These are phyloP conservation scores for Tenthredo mesomela DNA, from an alignment of 2,888 invertebrate genomes.

Conservation along the genomic window DNA sequence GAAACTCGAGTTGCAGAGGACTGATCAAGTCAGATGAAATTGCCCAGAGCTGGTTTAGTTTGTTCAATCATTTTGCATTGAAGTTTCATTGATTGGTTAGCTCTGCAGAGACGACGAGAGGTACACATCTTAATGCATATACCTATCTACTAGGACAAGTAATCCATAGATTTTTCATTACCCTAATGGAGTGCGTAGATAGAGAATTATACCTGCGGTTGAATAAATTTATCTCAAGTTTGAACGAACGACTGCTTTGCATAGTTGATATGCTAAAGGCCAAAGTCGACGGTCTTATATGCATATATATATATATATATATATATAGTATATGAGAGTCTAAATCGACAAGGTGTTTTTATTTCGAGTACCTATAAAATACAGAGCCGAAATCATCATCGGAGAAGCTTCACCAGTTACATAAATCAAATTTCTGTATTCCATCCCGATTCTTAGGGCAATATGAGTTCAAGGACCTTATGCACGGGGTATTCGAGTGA, in stretches of 20 bases:
- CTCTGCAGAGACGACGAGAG: neutral
- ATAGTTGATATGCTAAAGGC: slow-evolving; percentile 21
- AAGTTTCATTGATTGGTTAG: slow-evolving; percentile 15
- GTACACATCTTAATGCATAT: slow-evolving; percentile 15
- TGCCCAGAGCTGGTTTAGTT: neutral
- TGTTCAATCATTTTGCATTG: slow-evolving; percentile 1
- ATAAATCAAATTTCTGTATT: neutral
- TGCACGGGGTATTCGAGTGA: neutral
- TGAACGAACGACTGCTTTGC: neutral
- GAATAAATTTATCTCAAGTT: slow-evolving; percentile 9
- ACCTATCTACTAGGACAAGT: neutral
- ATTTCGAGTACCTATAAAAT: neutral
- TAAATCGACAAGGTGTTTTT: neutral
- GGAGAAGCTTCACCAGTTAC: neutral
- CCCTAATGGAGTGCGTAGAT: slow-evolving; percentile 6
- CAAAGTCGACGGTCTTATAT: neutral
- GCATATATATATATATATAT: neutral
- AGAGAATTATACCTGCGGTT: neutral
- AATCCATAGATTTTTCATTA: slow-evolving; percentile 13
- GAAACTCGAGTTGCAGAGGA: no score
- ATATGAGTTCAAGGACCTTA: slow-evolving; percentile 28
- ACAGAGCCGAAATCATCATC: neutral
- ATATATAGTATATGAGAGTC: neutral
- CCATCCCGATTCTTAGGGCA: neutral
- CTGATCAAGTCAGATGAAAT: no score